Evolutionary conservation across 2,888 invertebrate genomes (phyloP), one percentile per base, ranked within the genome.

Genomic region (Drosophila histrio): DNA sequence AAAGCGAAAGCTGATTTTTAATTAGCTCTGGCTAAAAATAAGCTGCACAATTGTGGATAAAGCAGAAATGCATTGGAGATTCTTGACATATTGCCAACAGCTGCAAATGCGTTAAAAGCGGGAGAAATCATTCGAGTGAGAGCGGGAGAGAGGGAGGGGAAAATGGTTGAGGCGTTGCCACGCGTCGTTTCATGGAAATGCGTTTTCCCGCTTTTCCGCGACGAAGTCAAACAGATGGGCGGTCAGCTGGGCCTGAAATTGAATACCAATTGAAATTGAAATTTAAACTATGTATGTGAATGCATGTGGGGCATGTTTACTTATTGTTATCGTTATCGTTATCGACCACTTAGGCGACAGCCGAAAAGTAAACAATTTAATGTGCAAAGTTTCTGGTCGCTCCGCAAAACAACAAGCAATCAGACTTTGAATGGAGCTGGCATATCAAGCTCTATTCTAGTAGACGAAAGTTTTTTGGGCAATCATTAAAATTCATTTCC

Each of bases 61-160:
- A 50, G 41, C 44, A 41, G 78, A 73, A 58, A 41, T 39, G 44
- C 68, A 50, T 53, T 24, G 61, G 66, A 58, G 72, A 87, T 87
- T 87, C 87, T 84, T 88, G 88, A 87, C 78, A 82, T 75, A 80
- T 88, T 87, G 88, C 88, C 87, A 87, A 84, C 88, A 87, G 87
- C 87, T 87, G 87, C 72, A 74, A 43, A 50, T 43, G 63, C 39
- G 24, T 41, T 15, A 38, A 44, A 46, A 22, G 56, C 11, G 24
- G 8, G 61, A 30, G 49, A 49, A 17, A 15, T 32, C n/a, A 28
- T 22, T 9, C 7, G 22, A 24, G 50, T 15, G 56, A 1, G 13
- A 13, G 43, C 30, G 60, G 21, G 24, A 13, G 44, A 21, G 21
- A 26, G 2, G 7, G 1, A 47, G 32, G 38, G 17, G 2, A 21